Evolutionary conservation across 2,888 invertebrate species (phyloP), one percentile per base, ranked within the genome.

Genomic region (Eupithecia inturbata): DNA sequence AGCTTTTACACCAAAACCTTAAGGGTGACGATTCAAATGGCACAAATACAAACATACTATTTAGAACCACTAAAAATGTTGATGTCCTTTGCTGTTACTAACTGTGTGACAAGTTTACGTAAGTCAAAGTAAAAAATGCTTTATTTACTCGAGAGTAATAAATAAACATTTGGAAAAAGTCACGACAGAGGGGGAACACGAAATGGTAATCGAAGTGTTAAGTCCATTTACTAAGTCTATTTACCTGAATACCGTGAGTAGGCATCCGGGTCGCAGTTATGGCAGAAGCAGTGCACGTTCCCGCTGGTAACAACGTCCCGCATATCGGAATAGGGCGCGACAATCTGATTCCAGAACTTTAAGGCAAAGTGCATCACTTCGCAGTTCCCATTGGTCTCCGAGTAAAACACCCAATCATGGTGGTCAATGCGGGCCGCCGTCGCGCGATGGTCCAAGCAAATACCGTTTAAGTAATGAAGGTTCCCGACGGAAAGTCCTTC

Each of bases 291-390:
- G 53, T 85, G 85, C 22, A 92, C 90, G 74, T 91, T 90, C 0
- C 93, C 92, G 88, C 91, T 89, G 1, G 91, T 89, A 10, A 92
- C 89, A 0, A 91, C 91, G 41, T 85, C 87, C 19, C 91, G 82
- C 73, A 93, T 76, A 74, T 91, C 92, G 0, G 93, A 91, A 57
- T 89, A 92, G 1, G 92, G 90, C 67, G 86, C 77, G 72, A 89
- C 88, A 28, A 93, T 78, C 62, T 85, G 89, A 66, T 89, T 87
- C 93, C 93, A 94, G 72, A 89, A 94, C 79, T 92, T 92, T 9
- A 94, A 78, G 72, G 91, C 93, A 60, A 90, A 74, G 57, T 91
- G 92, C 74, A 94, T 81, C 72, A 92, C 91, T 74, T 91, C 91
- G 70, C 94, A 94, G 0, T 80, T 79, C 1, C 78, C 80, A 57